Base-by-base conservation (phyloP, 2,113 vertebrate species). In the Datnioides undecimradiatus region DNA sequence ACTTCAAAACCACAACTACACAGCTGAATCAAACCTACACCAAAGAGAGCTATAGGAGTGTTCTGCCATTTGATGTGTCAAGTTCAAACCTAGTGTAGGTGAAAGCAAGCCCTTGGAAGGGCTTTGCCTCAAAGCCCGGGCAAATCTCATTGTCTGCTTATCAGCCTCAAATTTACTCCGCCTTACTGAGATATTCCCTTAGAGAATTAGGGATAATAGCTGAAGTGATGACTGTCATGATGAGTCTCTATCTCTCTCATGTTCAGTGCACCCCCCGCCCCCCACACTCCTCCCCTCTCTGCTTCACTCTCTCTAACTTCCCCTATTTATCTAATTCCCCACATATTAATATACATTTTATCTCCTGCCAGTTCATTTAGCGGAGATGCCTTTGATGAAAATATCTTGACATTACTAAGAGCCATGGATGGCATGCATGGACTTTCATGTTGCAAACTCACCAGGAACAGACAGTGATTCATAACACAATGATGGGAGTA, bases 161-260 rank as follows among this genome's bases (percentile, higher is more conserved):
- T 92, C 89, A 81, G 82, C 68, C 69, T 82, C 69, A 68, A 89
- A 88, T 89, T 84, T 73, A 86, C 82, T 88, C 86, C 87, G 79
- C 82, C 81, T 87, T 82, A 84, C 88, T 76, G 77, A 85, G 83
- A 90, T 87, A 90, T 87, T 88, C 86, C 92, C 90, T 89, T 21
- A 33, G 83, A 91, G 87, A 92, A 91, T 90, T 87, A 85, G 83
- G 79, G 83, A 91, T 92, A 90, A 91, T 91, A 85, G 73, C 83
- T 76, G 62, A 83, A 90, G 87, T 92, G 86, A 90, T 92, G 90
- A 92, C 83, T 80, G 91, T 80, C 85, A 84, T 83, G 88, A 93
- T 88, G 89, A 89, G 84, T 74, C 89, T 87, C 58, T 84, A 83
- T 89, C 79, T 87, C 81, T 72, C 79, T 82, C 78, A 76, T 79